Evolutionary conservation across 2,797 vertebrate genomes (phyloP), one percentile per base, ranked within the genome.

Genomic region (Neomorphus geoffroyi): DNA sequence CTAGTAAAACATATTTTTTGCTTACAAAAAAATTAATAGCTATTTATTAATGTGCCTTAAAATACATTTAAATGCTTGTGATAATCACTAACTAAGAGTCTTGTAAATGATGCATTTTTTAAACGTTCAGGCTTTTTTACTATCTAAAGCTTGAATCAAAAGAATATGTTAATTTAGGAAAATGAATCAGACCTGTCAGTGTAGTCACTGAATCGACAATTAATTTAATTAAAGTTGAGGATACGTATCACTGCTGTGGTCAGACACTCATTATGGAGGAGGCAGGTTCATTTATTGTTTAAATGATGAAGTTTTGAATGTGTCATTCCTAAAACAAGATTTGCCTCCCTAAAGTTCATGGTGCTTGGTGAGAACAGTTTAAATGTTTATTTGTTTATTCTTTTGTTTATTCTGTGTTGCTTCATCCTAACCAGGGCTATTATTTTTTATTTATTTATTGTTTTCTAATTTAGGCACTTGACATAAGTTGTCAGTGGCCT

Each of bases 221-320:
- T 96, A 95, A 96, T 96, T 95, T 97, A 96, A 94, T 96, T 97
- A 92, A 96, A 94, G 71, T 32, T 80, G 90, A 88, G 86, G 71
- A n/a, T 93, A 46, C 30, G 17, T 93, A 58, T 94, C 67, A 85
- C 46, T 94, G 93, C 57, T 95, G 46, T 88, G 75, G 84, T 95
- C 54, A 71, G 88, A 58, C 64, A 83, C 37, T 90, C 74, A 61
- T 66, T 92, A 54, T 88, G 86, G 89, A 95, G 71, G 83, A 96
- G 83, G 72, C 64, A 85, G 79, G 83, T 89, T 97, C 35, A 95
- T 97, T 96, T 96, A 96, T 73, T 92, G 72, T 80, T 95, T 94
- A 69, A 96, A 81, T 86, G 60, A 53, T 90, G 75, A 95, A 94
- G 94, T 97, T 97, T 50, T 93, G 86, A 91, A 83, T 75, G 30